A percentile compares a stretch with the other conserved stretches of the same genome.
Evolutionary conservation across 2,113 vertebrate genomes (phyloP).

Genomic region (Nycticryphes semicollaris): DNA sequence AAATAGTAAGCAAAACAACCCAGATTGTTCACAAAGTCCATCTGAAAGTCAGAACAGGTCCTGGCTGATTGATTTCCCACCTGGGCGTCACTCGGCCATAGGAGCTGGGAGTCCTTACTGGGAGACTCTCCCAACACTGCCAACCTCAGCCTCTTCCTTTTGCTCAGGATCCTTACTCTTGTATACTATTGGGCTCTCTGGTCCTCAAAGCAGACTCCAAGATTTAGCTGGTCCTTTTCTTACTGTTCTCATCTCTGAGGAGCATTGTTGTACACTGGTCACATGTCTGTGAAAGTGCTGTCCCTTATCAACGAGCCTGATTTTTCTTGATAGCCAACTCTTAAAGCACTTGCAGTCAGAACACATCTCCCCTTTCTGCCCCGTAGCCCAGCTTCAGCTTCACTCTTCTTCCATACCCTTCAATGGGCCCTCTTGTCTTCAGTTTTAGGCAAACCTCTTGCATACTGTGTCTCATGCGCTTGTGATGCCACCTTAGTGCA

Average conservation of each 20-base stretch:
- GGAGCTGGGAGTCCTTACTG: background rate
- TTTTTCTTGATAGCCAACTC: background rate
- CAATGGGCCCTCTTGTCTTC: background rate
- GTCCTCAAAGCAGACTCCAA: background rate
- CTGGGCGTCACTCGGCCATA: fast-evolving
- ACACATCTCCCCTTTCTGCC: background rate
- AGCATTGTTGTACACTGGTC: background rate
- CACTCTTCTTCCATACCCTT: background rate
- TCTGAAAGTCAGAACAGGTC: background rate
- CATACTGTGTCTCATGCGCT: background rate
- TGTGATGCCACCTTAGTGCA: background rate
- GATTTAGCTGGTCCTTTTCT: background rate
- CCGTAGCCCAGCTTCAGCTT: background rate
- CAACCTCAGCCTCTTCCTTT: background rate
- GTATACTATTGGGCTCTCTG: background rate
- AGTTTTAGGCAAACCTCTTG: background rate
- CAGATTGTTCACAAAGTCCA: background rate
- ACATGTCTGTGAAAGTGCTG: fast-evolving
- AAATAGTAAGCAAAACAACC: background rate
- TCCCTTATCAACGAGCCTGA: background rate
- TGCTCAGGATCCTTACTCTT: background rate
- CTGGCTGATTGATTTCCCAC: background rate
- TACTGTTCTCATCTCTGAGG: background rate
- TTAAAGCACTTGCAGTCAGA: background rate
- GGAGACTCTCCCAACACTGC: background rate